Base-by-base conservation (phyloP, 2,888 invertebrate species). In the Caprella mutica region DNA sequence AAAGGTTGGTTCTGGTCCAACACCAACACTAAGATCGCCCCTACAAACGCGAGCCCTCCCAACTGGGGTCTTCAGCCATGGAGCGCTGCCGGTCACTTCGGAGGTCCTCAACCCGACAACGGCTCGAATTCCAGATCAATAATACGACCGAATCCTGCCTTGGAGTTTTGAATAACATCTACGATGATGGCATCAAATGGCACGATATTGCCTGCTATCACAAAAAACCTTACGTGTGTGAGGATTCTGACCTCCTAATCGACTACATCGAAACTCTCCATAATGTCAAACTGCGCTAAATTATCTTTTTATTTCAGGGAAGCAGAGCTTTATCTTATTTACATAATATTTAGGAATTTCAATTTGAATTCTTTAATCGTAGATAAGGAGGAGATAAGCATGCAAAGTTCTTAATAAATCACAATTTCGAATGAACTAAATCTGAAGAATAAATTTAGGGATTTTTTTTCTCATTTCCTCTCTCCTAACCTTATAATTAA, bases 1-100 rank as follows among this genome's bases (percentile, higher is more conserved):
- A 85, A 86, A 73, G 87, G 87, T 56, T 91, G 90, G 90, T 91
- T 91, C 80, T 91, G 90, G 90, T 88, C 87, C 5, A 90, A 89
- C 65, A 89, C 89, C 8, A 90, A 90, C 29, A 89, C 85, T 63
- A 90, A 90, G 77, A 86, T 90, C 71, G 89, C 90, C 44, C 82
- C 89, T 61, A 90, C 90, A 55, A 83, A 84, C 30, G 86, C 88
- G 72, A 56, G 39, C 23, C 66, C 66, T 9, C 61, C 65, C 17
- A 64, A 65, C 35, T 68, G 68, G 67, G 29, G 38, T 8, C 39
- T 52, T 40, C 66, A 68, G 43, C 66, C 68, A 26, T 67, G 68
- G 67, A 66, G 66, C 46, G n/a, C 40, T 9, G 67, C 60, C 14
- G 68, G 68, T 9, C 67, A 67, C 62, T 63, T 60, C 42, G 57